Conservation (phyloP, 2,797 vertebrate species). For the Halcyon chelicuti region DNA sequence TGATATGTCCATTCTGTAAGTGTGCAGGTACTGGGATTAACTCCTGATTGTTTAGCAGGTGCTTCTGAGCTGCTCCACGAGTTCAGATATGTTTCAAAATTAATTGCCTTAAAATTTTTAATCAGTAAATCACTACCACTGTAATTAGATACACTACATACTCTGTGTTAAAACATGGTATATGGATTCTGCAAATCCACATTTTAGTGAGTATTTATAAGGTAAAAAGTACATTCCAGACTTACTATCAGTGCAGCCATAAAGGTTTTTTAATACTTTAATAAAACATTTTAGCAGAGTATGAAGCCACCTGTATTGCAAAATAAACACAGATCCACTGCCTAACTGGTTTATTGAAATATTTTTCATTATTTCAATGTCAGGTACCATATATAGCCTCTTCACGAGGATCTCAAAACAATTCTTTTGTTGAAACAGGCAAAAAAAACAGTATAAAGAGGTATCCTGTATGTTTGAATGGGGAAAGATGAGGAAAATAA, state of each 20-base stretch:
- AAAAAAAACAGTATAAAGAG: neutral
- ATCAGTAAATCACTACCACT: neutral
- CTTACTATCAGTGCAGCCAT: neutral
- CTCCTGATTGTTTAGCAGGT: neutral
- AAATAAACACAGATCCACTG: neutral
- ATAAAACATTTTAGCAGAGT: neutral
- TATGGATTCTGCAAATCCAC: neutral
- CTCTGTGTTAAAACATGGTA: neutral
- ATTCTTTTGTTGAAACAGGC: neutral
- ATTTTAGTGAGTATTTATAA: neutral
- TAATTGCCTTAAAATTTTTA: neutral
- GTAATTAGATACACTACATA: neutral
- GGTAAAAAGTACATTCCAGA: neutral
- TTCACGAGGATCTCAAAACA: neutral
- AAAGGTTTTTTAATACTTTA: neutral
- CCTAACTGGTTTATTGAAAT: neutral
- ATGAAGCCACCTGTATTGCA: neutral
- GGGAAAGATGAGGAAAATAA: neutral
- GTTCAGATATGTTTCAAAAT: neutral
- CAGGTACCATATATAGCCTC: neutral
- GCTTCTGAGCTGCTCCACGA: neutral
- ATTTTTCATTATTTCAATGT: neutral
- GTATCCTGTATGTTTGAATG: neutral
- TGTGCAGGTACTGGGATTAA: neutral
- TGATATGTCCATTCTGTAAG: neutral